Conservation (phyloP, 1,140 invertebrate species). For the Lepidotrigona ventralis region DNA sequence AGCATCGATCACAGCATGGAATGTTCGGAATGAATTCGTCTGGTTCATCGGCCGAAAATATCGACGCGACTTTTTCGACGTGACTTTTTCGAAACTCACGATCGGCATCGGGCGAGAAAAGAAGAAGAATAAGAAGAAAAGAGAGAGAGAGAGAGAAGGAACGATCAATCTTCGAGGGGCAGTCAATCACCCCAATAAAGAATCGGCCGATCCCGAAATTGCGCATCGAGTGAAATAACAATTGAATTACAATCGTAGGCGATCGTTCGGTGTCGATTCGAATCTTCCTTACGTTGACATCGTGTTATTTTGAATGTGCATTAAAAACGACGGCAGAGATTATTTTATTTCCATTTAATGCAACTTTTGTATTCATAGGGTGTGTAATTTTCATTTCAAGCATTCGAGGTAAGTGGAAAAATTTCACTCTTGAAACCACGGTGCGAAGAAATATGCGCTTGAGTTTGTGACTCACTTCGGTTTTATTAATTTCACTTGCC, state of each 20-base stretch:
- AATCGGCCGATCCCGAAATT: conserved; percentile 13
- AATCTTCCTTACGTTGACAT: neutral
- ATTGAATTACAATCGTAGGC: conserved; percentile 17
- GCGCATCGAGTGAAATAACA: conserved; percentile 12
- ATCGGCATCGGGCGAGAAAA: neutral
- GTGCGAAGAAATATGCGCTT: too few relatives aligned
- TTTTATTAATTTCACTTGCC: too few relatives aligned
- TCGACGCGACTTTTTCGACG: conserved; percentile 10
- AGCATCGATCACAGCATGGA: neutral
- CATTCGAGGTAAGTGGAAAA: too few relatives aligned
- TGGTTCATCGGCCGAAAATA: neutral
- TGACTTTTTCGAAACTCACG: conserved; percentile 13
- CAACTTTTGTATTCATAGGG: too few relatives aligned
- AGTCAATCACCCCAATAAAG: conserved; percentile 31
- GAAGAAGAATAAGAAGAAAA: too few relatives aligned
- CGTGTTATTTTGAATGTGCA: too few relatives aligned
- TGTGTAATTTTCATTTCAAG: too few relatives aligned
- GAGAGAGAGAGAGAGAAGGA: neutral
- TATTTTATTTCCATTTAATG: too few relatives aligned
- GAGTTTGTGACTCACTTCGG: too few relatives aligned
- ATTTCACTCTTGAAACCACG: too few relatives aligned
- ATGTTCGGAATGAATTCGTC: neutral
- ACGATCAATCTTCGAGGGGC: neutral
- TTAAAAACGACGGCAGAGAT: too few relatives aligned
- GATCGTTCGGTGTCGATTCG: conserved; percentile 4